Percentiles rank a stretch among this genome's conserved stretches.
phyloP scores from a whole-genome alignment of 2,888 invertebrate species.

The Dichetophora obliterata region DNA sequence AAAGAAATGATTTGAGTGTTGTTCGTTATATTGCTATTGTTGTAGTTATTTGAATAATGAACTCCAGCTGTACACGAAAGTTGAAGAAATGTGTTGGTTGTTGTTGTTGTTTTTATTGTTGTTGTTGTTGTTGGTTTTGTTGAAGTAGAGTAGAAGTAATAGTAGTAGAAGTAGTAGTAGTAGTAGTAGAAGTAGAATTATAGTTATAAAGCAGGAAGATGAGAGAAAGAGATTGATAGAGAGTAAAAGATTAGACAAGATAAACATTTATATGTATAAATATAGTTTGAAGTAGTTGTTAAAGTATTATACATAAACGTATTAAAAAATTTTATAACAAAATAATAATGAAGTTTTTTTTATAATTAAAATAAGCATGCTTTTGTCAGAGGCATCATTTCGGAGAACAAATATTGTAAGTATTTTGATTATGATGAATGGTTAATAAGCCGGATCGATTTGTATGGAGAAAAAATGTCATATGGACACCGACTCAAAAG shows the following conservation, averaged over 20 bases:
- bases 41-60: constrained; percentile 28
- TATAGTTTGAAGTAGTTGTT: constrained; percentile 32
- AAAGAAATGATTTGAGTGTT: constrained; percentile 15
- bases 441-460: no score
- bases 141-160: background rate
- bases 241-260: constrained; percentile 58
- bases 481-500: no score
- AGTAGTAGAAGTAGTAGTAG: constrained; percentile 20
- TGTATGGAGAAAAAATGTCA: no score
- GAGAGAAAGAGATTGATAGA: constrained; percentile 55
- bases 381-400: no score
- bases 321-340: background rate
- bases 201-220: constrained; percentile 52
- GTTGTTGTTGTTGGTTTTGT: background rate
- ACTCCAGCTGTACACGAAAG: constrained; percentile 34
- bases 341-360: background rate
- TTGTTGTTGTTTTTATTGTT: no score
- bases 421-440: no score
- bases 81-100: constrained; percentile 10
- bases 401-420: no score
- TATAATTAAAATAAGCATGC: no score
- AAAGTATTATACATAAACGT: no score
- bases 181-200: constrained; percentile 19
- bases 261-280: constrained; percentile 56
- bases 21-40: constrained; percentile 11